Base-by-base conservation (phyloP, 1,140 invertebrate genomes). In the Myzus persicae region DNA sequence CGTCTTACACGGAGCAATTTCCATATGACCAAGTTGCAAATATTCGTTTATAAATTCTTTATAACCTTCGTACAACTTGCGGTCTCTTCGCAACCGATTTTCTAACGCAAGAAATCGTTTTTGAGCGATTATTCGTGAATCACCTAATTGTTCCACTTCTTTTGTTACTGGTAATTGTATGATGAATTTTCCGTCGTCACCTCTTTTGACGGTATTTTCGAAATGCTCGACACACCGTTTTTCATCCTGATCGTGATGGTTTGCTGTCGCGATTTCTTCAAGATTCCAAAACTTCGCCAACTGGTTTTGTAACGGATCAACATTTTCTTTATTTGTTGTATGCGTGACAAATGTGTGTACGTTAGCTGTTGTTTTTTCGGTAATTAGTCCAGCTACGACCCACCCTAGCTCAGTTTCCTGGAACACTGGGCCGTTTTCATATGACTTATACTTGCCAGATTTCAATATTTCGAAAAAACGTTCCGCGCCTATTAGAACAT, bases 31-130 rank as follows among this genome's bases (percentile, higher is more conserved):
- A 2, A 89, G n/a, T 89, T 36, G n/a, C 18, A 46, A 20, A n/a
- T 89, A 51, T 46, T 89, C 87, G 6, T 89, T 89, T 22, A 89
- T 89, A 51, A 51, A 48, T 48, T 51, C 46, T 89, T 14, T 51
- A 44, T 48, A 89, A 11, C 31, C 46, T 36, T 89, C 87, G 14
- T 31, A 31, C n/a, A 89, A 51, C 4, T 48, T 46, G 2, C 8
- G 14, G 24, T 89, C 24, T 89, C 6, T 89, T 8, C 4, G 44
- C n/a, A 89, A 48, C 5, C 46, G 42, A 46, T 46, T 89, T 51
- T 89, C 46, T 18, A 48, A 31, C 26, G 42, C 31, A 36, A 89
- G 51, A 89, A 89, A 89, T 44, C 87, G 40, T 46, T 46, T 51
- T 46, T 44, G 11, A 5, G 44, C 46, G 24, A 44, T 88, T 14